These are phyloP conservation scores for Caranx melampygus DNA, from an alignment of 2,113 vertebrate genomes.

Conservation along the genomic window DNA sequence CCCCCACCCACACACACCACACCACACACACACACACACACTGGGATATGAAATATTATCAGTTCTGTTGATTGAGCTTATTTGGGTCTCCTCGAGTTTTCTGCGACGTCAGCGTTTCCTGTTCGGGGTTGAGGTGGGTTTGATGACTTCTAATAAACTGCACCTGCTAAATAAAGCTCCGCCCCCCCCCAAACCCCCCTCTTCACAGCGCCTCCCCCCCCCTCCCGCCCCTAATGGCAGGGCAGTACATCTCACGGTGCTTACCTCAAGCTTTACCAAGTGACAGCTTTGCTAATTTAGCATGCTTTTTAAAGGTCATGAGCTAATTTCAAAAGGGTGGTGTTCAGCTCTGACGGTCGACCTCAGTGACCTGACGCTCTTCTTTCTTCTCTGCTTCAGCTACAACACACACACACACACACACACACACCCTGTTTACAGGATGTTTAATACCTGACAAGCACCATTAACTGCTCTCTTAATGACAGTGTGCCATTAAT, in stretches of 20 bases:
- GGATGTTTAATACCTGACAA: slow-evolving; percentile 47
- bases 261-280: slow-evolving; percentile 66
- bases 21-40: slow-evolving; percentile 52
- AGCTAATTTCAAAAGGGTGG: slow-evolving; percentile 51
- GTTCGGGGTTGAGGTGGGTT: slow-evolving; percentile 66
- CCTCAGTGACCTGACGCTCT: slow-evolving; percentile 34
- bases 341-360: slow-evolving; percentile 16
- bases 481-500: slow-evolving; percentile 56
- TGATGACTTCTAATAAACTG: slow-evolving; percentile 83
- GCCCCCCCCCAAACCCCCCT: slow-evolving; percentile 17
- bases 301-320: slow-evolving; percentile 79
- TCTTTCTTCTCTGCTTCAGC: slow-evolving; percentile 26
- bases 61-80: slow-evolving; percentile 82
- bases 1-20: slow-evolving; percentile 47
- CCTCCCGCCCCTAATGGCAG: slow-evolving; percentile 41
- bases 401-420: not conserved
- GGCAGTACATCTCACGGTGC: slow-evolving; percentile 60
- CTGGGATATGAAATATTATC: slow-evolving; percentile 79
- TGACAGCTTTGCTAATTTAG: slow-evolving; percentile 74
- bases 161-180: slow-evolving; percentile 82
- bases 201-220: not conserved
- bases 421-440: slow-evolving; percentile 9
- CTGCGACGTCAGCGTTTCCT: slow-evolving; percentile 76
- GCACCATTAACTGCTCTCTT: slow-evolving; percentile 52
- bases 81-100: slow-evolving; percentile 79